Evolutionary conservation across 2,888 invertebrate genomes (phyloP).

Genomic region (Camptogramma bilineatum): DNA sequence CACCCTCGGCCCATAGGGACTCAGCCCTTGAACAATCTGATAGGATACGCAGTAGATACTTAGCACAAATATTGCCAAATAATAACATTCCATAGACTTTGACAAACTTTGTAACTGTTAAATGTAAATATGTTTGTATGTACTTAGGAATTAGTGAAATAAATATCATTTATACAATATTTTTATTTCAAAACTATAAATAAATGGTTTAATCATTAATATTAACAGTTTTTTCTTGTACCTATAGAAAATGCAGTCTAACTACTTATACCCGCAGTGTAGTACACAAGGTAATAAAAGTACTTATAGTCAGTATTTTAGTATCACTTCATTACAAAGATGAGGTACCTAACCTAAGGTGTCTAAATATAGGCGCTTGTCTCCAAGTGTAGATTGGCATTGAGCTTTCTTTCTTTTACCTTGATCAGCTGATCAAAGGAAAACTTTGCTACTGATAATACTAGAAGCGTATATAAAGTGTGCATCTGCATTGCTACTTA

Average conservation of each 20-base stretch:
- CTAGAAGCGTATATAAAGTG: no score
- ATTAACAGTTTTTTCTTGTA: not conserved
- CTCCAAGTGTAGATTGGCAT: no score
- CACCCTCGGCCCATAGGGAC: conserved; percentile 53
- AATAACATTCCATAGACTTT: conserved; percentile 67
- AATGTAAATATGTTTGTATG: conserved; percentile 42
- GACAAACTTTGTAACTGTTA: conserved; percentile 49
- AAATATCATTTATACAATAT: conserved; percentile 37
- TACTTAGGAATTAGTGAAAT: conserved; percentile 38
- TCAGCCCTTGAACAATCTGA: conserved; percentile 69
- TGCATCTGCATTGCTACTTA: no score
- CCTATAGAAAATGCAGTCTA: not conserved
- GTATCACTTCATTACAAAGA: no score
- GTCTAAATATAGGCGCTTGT: no score
- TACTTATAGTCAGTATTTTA: not conserved
- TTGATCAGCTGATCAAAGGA: no score
- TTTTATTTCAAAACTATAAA: conserved; percentile 29
- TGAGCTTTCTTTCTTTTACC: no score
- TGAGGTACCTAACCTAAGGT: no score
- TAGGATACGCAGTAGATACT: conserved; percentile 79
- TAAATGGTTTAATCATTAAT: conserved; percentile 14
- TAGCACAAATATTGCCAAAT: conserved; percentile 77
- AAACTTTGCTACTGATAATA: no score
- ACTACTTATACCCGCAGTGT: no score
- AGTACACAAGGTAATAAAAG: not conserved